Conservation (phyloP, 1,140 invertebrate species). For the Druon quercuslanigerum region DNA sequence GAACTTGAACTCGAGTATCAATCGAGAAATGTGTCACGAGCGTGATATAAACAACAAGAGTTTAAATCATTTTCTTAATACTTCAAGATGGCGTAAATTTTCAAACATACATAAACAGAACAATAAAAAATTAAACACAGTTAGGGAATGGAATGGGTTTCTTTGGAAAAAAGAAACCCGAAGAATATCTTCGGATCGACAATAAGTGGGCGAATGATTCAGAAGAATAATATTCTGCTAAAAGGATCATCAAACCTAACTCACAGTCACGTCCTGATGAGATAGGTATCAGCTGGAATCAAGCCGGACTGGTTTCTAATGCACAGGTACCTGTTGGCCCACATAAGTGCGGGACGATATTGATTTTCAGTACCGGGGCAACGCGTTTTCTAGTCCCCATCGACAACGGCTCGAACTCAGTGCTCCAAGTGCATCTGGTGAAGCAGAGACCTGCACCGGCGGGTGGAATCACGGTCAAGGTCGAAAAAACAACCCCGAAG, state of each 20-base stretch:
- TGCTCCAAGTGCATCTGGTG: background rate
- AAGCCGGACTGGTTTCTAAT: background rate
- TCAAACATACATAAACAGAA: no score
- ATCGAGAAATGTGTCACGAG: no score
- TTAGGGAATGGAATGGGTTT: no score
- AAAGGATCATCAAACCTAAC: conserved; percentile 21
- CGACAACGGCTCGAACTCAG: background rate
- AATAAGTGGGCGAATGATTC: background rate
- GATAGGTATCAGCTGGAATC: background rate
- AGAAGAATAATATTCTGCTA: conserved; percentile 22
- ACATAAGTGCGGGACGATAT: background rate
- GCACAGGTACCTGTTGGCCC: background rate
- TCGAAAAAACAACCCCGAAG: background rate
- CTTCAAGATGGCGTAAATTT: no score
- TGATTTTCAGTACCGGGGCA: background rate
- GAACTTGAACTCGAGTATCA: no score
- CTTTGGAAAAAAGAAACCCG: background rate
- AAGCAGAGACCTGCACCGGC: conserved; percentile 8
- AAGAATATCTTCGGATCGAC: conserved; percentile 1
- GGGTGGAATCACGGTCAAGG: conserved; percentile 29
- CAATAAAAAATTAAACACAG: no score
- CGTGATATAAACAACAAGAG: no score
- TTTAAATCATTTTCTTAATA: no score
- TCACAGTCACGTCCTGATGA: no score
- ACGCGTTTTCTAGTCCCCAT: background rate